phyloP scores from a whole-genome alignment of 2,113 vertebrate genomes.

The Pteropus alecto region DNA sequence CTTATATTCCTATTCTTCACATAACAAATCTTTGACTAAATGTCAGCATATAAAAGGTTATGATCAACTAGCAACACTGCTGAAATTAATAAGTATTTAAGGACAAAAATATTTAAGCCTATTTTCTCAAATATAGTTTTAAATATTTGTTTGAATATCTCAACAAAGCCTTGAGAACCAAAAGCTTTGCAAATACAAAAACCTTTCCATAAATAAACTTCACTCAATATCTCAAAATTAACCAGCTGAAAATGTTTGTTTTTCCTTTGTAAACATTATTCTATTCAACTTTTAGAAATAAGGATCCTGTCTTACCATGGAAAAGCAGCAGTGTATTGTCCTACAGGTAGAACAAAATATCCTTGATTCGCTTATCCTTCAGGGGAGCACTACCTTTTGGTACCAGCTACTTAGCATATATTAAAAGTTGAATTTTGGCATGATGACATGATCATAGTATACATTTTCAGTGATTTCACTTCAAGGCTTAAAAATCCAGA shows the following conservation, averaged over 20 bases:
- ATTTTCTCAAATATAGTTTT: not conserved
- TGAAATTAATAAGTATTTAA: constrained; percentile 31
- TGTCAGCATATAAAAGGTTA: not conserved
- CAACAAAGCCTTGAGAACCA: constrained; percentile 41
- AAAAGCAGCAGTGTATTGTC: not conserved
- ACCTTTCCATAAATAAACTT: constrained; percentile 19
- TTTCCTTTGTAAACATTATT: constrained; percentile 24
- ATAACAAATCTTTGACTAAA: constrained; percentile 13
- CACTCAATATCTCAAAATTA: constrained; percentile 1
- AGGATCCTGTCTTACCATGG: not conserved
- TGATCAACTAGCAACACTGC: not conserved
- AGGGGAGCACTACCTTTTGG: not conserved
- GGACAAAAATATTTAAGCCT: not conserved
- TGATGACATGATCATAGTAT: not conserved
- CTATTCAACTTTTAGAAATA: constrained; percentile 14
- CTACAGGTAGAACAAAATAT: not conserved
- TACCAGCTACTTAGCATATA: constrained; percentile 28
- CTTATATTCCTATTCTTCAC: not conserved
- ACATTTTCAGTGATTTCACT: not conserved
- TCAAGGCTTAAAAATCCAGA: constrained; percentile 2
- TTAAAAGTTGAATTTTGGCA: not conserved
- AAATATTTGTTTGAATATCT: constrained; percentile 41
- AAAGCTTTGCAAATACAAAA: not conserved
- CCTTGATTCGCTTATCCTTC: constrained; percentile 2
- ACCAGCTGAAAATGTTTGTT: constrained; percentile 21